A percentile compares a stretch with the other conserved stretches of the same genome.
Evolutionary conservation across 2,888 invertebrate genomes (phyloP).

Genomic region (Cantharis rufa): DNA sequence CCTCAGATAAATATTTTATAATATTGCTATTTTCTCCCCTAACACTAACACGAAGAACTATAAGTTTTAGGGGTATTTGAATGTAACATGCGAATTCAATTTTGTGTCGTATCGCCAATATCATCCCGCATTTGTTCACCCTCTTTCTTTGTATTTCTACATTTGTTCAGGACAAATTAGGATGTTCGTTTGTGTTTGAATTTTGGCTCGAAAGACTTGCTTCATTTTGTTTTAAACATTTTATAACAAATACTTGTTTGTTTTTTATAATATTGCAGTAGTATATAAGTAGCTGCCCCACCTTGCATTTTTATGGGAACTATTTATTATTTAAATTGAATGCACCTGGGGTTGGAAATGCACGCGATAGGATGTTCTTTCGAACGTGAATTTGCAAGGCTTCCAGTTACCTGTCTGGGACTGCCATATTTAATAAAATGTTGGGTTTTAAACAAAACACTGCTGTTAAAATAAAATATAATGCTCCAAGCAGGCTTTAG

Average conservation of each 20-base stretch:
- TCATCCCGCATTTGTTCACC: background rate
- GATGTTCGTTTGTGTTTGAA: background rate
- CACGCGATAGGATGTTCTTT: background rate
- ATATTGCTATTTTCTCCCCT: background rate
- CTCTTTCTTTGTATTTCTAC: background rate
- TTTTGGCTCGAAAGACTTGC: background rate
- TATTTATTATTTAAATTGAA: background rate
- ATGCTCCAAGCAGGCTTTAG: background rate
- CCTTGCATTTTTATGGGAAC: background rate
- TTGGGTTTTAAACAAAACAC: background rate
- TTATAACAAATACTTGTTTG: background rate
- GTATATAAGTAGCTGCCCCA: background rate
- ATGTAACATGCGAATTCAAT: conserved; percentile 1
- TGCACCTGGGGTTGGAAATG: background rate
- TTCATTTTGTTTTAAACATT: background rate
- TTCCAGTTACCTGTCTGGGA: background rate
- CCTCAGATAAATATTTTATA: background rate
- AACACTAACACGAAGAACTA: background rate
- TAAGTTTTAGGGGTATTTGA: background rate
- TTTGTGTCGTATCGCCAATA: background rate
- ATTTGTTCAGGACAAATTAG: background rate
- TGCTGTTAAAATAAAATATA: background rate
- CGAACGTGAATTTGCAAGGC: background rate
- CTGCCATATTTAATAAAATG: background rate
- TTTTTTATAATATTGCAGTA: background rate